These are phyloP conservation scores for Cydia splendana DNA, from an alignment of 1,140 invertebrate genomes.

Conservation along the genomic window DNA sequence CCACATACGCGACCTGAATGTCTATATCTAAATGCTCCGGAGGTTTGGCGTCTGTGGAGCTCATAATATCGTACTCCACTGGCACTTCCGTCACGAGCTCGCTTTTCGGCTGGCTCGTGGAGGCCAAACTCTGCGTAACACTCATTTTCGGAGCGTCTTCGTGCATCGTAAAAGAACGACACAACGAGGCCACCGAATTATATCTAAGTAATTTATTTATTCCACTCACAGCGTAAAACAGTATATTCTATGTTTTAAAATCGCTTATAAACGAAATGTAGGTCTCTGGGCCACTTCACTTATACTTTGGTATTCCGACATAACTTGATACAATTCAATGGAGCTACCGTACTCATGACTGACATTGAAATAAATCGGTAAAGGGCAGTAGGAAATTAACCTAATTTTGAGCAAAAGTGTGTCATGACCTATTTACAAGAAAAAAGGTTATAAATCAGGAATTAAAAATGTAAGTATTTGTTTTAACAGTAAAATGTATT, in stretches of 20 bases:
- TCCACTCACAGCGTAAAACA: conserved; percentile 49
- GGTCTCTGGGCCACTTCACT: conserved; percentile 79
- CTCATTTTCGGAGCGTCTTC: conserved; percentile 78
- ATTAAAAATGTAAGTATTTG: conserved; percentile 15
- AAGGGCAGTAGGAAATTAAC: conserved; percentile 76
- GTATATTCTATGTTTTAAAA: conserved; percentile 62
- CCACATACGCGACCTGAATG: conserved; percentile 70
- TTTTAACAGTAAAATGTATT: background rate
- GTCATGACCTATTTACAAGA: conserved; percentile 62
- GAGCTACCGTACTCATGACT: conserved; percentile 77
- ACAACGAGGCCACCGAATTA: conserved; percentile 60
- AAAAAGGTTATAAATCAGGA: conserved; percentile 38
- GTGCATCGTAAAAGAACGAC: conserved; percentile 70
- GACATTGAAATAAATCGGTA: conserved; percentile 79
- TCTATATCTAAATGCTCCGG: conserved; percentile 66
- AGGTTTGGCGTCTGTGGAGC: conserved; percentile 58
- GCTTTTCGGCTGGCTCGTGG: conserved; percentile 70
- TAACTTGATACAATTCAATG: conserved; percentile 76
- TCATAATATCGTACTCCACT: conserved; percentile 64
- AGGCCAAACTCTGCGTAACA: conserved; percentile 73
- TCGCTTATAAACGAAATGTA: conserved; percentile 75
- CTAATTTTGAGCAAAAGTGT: conserved; percentile 68
- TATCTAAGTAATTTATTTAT: conserved; percentile 53
- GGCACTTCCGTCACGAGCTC: conserved; percentile 64
- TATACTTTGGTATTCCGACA: conserved; percentile 77